Percentiles rank a stretch among this genome's conserved stretches.
Evolutionary conservation across 2,797 vertebrate species (phyloP).

Genomic region (Gymnothorax reevesii): DNA sequence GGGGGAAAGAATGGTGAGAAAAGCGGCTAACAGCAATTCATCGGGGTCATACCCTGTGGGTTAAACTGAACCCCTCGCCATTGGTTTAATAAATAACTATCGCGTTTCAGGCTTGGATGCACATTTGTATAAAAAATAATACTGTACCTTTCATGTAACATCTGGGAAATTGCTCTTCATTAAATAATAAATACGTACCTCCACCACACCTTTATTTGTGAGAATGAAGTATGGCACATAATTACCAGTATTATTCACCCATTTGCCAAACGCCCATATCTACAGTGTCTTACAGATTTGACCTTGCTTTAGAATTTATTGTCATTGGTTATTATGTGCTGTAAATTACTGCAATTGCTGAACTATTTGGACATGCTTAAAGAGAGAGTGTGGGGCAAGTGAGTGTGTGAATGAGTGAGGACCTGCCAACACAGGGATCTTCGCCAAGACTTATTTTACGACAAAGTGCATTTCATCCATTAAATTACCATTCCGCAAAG

Average conservation of each 20-base stretch:
- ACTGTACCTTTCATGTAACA: too few species aligned
- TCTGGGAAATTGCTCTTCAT: too few species aligned
- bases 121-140: too few species aligned
- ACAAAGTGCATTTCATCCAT: conserved; percentile 25
- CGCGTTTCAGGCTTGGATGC: too few species aligned
- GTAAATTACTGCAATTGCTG: conserved; percentile 48
- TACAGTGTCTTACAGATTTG: background rate
- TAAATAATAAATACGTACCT: too few species aligned
- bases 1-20: too few species aligned
- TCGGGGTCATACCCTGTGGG: too few species aligned
- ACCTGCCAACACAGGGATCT: conserved; percentile 42
- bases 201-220: too few species aligned
- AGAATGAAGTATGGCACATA: conserved; percentile 30
- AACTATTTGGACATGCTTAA: conserved; percentile 48
- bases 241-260: background rate
- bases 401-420: background rate
- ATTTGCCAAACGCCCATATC: conserved; percentile 2
- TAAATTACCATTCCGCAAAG: conserved; percentile 29
- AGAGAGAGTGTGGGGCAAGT: background rate
- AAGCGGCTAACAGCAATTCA: too few species aligned
- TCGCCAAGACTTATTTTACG: conserved; percentile 39
- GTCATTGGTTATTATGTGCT: conserved; percentile 45
- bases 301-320: conserved; percentile 40
- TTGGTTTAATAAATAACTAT: too few species aligned
- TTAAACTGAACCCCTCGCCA: too few species aligned